These are phyloP conservation scores for Escarpia spicata DNA, from an alignment of 2,888 invertebrate species.

Conservation along the genomic window DNA sequence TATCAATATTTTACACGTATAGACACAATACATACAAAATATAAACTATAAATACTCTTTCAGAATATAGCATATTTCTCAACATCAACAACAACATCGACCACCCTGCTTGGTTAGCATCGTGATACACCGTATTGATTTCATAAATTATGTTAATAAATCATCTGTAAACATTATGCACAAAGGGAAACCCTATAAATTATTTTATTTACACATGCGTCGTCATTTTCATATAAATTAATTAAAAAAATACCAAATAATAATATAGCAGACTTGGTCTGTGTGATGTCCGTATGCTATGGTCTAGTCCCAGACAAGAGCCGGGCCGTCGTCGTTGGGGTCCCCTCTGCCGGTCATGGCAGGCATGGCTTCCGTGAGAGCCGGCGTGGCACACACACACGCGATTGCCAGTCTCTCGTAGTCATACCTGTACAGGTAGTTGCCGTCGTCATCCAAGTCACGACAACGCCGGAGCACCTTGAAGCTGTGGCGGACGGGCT, in stretches of 20 bases:
- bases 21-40: no score
- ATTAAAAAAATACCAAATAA: not conserved
- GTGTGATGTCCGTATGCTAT: not conserved
- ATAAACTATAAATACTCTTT: not conserved
- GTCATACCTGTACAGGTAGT: slow-evolving; percentile 13
- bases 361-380: not conserved
- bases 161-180: not conserved
- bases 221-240: not conserved
- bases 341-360: not conserved
- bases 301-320: not conserved
- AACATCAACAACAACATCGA: not conserved
- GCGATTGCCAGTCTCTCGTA: not conserved
- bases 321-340: not conserved
- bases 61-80: not conserved
- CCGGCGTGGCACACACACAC: slow-evolving; percentile 4
- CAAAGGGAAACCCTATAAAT: not conserved
- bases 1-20: no score
- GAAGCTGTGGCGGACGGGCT: not conserved
- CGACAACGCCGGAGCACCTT: not conserved
- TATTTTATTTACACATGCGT: not conserved
- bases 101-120: not conserved
- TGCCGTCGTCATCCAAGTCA: not conserved
- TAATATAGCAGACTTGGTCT: not conserved
- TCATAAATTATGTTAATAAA: not conserved
- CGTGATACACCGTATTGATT: not conserved